Conservation (phyloP, 2,888 invertebrate genomes). For the Lepidocyrtinus sp. region DNA sequence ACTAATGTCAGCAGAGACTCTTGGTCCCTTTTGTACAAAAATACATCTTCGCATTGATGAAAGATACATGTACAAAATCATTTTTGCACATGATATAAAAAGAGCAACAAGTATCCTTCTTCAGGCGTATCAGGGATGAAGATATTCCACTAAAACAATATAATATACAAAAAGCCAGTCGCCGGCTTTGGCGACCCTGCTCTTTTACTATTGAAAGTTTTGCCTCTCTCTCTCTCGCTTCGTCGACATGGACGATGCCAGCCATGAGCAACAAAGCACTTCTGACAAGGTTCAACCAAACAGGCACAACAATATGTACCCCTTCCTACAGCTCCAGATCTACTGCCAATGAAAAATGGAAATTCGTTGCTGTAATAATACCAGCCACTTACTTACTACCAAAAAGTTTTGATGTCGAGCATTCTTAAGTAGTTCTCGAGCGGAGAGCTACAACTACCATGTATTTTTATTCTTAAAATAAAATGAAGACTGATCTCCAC, state of each 20-base stretch:
- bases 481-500: constrained; percentile 29
- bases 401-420: constrained; percentile 22
- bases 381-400: constrained; percentile 22
- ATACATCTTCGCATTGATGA: background rate
- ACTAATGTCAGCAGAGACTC: background rate
- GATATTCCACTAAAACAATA: constrained; percentile 19
- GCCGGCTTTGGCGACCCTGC: constrained; percentile 18
- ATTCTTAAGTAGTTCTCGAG: constrained; percentile 23
- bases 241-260: constrained; percentile 29
- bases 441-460: constrained; percentile 17
- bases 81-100: constrained; percentile 15
- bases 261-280: constrained; percentile 57
- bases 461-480: constrained; percentile 21
- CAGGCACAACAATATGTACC: constrained; percentile 44
- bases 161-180: constrained; percentile 7
- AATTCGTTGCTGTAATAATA: constrained; percentile 40
- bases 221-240: background rate
- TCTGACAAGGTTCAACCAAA: constrained; percentile 55
- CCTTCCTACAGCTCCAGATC: constrained; percentile 52
- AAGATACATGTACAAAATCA: constrained; percentile 5
- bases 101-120: constrained; percentile 15
- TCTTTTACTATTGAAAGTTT: constrained; percentile 16
- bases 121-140: constrained; percentile 13
- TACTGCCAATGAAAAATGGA: constrained; percentile 54
- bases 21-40: background rate